phyloP scores from a whole-genome alignment of 92 coral and sea anemone species.

The Zoanthus gigantus region DNA sequence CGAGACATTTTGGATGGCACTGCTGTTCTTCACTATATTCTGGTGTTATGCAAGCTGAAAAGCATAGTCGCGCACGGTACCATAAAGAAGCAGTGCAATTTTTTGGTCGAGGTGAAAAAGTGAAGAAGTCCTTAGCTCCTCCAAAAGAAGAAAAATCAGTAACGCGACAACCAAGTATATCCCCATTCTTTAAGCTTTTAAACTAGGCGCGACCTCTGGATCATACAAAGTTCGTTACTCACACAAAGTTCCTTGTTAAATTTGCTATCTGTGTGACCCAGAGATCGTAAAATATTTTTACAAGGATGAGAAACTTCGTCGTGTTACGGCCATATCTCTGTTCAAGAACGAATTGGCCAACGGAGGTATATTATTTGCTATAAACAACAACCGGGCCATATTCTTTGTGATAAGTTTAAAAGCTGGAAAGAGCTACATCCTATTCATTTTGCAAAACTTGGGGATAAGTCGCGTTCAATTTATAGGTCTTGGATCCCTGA shows the following conservation, averaged over 20 bases:
- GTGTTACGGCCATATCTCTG: neutral
- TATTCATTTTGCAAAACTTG: neutral
- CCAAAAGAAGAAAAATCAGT: neutral
- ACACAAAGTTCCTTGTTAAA: neutral
- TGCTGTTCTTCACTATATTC: constrained; percentile 2
- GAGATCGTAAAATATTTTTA: constrained; percentile 20
- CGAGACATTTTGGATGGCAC: constrained; percentile 21
- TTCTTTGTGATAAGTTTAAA: neutral
- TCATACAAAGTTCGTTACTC: neutral
- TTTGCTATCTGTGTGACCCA: constrained; percentile 16
- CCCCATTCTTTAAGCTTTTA: constrained; percentile 10
- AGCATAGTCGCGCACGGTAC: constrained; percentile 10
- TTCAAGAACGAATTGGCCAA: neutral
- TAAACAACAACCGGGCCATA: neutral
- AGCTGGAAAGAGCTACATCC: constrained; percentile 1
- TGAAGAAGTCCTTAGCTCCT: neutral
- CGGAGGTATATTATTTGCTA: neutral
- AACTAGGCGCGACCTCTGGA: constrained; percentile 22
- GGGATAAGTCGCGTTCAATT: neutral
- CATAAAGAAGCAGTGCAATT: neutral
- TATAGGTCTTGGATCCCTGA: neutral
- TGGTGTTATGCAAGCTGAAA: constrained; percentile 12
- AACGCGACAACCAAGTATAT: neutral
- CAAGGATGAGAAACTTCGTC: neutral
- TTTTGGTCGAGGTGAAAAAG: neutral